These are phyloP conservation scores for Prosopocoilus inquinatus DNA, from an alignment of 2,888 invertebrate species.

Conservation along the genomic window DNA sequence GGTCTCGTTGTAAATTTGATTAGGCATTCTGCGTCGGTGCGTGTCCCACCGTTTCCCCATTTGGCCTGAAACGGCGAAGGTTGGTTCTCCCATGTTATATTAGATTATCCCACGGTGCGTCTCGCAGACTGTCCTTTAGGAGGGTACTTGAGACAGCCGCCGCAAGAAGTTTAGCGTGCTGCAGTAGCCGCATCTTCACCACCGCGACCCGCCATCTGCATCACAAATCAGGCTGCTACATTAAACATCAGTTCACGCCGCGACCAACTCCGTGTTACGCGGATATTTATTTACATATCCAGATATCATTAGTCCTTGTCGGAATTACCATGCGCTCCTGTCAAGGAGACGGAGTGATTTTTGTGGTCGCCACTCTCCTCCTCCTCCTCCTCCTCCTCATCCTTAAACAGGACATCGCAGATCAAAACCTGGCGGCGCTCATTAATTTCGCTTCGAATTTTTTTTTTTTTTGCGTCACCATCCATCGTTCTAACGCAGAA, in stretches of 20 bases:
- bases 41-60: too few relatives aligned
- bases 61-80: too few relatives aligned
- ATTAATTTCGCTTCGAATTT: too few relatives aligned
- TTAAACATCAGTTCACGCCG: constrained; percentile 45
- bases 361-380: constrained; percentile 13
- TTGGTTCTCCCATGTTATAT: neutral
- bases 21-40: too few relatives aligned
- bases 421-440: too few relatives aligned
- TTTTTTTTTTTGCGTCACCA: too few relatives aligned
- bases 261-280: constrained; percentile 39
- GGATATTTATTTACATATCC: constrained; percentile 44
- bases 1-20: too few relatives aligned
- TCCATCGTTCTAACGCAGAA: too few relatives aligned
- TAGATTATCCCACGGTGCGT: constrained; percentile 5
- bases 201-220: constrained; percentile 33
- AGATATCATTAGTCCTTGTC: constrained; percentile 44
- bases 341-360: constrained; percentile 29
- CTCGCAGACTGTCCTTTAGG: neutral
- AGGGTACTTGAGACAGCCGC: constrained; percentile 10
- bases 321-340: constrained; percentile 38
- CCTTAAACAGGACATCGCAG: too few relatives aligned
- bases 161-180: constrained; percentile 30
- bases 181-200: constrained; percentile 26
- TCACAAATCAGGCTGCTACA: constrained; percentile 44
- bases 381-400: too few relatives aligned